phyloP scores from a whole-genome alignment of 1,140 invertebrate genomes.

The Magallana ariakensis region DNA sequence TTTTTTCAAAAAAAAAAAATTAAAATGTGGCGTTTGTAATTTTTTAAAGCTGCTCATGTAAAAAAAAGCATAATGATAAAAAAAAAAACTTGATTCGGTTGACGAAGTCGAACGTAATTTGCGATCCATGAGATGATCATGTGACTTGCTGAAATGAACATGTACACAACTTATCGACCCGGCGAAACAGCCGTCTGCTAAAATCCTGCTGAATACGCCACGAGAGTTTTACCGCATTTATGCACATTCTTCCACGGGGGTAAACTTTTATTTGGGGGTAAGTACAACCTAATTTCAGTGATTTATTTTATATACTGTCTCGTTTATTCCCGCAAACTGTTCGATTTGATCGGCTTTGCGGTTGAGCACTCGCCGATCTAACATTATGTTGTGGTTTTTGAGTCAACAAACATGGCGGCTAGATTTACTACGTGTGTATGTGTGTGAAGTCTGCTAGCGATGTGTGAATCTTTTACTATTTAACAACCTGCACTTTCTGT shows the following conservation, averaged over 20 bases:
- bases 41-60: too few species aligned
- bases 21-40: too few species aligned
- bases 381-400: constrained; percentile 21
- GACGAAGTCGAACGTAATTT: background rate
- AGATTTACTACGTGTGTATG: background rate
- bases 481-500: background rate
- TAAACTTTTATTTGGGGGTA: constrained; percentile 4
- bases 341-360: background rate
- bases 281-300: background rate
- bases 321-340: background rate
- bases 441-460: constrained; percentile 1
- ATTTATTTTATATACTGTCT: background rate
- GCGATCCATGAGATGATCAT: background rate
- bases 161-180: constrained; percentile 25
- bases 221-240: background rate
- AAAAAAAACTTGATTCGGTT: too few species aligned
- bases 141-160: constrained; percentile 21
- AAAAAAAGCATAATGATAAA: too few species aligned
- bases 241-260: background rate
- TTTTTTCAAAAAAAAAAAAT: too few species aligned
- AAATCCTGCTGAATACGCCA: background rate
- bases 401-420: constrained; percentile 29
- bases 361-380: background rate
- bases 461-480: background rate
- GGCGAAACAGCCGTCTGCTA: constrained; percentile 19